phyloP scores from a whole-genome alignment of 2,113 vertebrate genomes.

The Phalacrocorax brasilianus region DNA sequence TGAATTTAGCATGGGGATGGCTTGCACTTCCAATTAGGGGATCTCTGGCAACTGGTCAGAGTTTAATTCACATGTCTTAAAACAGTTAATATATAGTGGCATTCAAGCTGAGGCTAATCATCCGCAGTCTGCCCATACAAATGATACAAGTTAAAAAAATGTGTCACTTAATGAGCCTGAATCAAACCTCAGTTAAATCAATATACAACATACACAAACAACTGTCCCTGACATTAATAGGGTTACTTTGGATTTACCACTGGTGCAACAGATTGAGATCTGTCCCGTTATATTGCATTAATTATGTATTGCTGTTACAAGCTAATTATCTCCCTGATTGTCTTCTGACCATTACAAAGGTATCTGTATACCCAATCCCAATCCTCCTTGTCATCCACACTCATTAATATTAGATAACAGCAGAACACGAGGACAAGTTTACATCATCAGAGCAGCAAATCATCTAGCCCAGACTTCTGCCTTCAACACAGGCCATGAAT shows the following conservation, averaged over 20 bases:
- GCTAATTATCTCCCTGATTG: not conserved
- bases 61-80: constrained; percentile 34
- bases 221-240: not conserved
- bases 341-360: not conserved
- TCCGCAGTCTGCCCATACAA: not conserved
- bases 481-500: not conserved
- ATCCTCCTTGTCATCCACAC: not conserved
- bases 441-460: not conserved
- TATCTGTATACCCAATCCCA: not conserved
- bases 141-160: not conserved
- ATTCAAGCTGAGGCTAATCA: constrained; percentile 31
- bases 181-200: constrained; percentile 34
- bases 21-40: not conserved
- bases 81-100: constrained; percentile 19
- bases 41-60: constrained; percentile 1
- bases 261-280: not conserved
- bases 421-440: not conserved
- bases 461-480: not conserved
- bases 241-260: not conserved
- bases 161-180: constrained; percentile 14
- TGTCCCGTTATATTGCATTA: not conserved
- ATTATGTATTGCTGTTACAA: not conserved
- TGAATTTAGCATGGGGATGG: not conserved
- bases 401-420: not conserved
- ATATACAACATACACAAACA: not conserved